phyloP scores from a whole-genome alignment of 1,140 invertebrate species.

The Metopolophium dirhodum region DNA sequence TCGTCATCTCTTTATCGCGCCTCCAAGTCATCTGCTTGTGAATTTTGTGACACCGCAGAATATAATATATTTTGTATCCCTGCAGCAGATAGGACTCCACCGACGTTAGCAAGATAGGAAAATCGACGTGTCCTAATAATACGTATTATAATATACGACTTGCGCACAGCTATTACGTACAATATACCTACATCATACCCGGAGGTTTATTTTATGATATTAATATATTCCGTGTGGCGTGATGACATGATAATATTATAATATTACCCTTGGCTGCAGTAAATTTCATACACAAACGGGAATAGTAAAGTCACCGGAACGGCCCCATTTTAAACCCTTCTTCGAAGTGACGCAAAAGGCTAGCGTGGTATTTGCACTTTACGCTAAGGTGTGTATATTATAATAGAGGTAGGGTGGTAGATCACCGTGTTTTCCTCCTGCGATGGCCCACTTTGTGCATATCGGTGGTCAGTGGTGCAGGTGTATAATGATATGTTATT shows the following conservation, averaged over 20 bases:
- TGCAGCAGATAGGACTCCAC: too few relatives aligned
- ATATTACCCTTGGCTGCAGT: neutral
- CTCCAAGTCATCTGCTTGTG: neutral
- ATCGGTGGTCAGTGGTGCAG: neutral
- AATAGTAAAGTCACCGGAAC: neutral
- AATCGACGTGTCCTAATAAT: neutral
- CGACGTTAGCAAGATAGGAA: neutral
- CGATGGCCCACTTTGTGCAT: neutral
- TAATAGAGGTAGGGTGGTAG: neutral
- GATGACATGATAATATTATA: neutral
- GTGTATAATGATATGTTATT: neutral
- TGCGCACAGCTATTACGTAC: neutral
- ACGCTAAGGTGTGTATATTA: neutral
- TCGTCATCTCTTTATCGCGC: too few relatives aligned
- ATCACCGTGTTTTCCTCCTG: neutral
- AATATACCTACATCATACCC: neutral
- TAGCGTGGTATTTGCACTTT: neutral
- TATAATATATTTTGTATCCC: neutral
- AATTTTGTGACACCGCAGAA: neutral
- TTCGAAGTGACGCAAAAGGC: neutral
- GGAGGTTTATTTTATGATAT: neutral
- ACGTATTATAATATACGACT: neutral
- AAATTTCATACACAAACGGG: neutral
- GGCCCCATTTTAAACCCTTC: neutral
- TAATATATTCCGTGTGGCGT: neutral